Percentiles rank a stretch among this genome's conserved stretches.
phyloP scores from a whole-genome alignment of 2,797 vertebrate species.

The Typhlichthys eigenmanni region DNA sequence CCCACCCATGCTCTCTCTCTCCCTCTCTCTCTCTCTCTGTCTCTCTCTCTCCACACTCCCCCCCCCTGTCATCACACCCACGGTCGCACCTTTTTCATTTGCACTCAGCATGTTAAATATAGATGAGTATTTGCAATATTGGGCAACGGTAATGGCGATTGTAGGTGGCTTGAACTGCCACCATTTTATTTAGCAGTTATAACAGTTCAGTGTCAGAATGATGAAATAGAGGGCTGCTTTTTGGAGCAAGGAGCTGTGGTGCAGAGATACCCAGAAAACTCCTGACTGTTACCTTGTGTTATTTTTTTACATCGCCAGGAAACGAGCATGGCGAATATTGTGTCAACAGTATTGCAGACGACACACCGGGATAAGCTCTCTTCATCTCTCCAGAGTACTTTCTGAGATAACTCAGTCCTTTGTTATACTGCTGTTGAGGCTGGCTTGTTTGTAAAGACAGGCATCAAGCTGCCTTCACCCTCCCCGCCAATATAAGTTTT shows the following conservation, averaged over 20 bases:
- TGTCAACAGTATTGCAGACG: conserved; percentile 27
- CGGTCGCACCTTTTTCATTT: conserved; percentile 12
- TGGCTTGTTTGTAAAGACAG: conserved; percentile 6
- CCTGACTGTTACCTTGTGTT: conserved; percentile 61
- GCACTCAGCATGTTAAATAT: conserved; percentile 2
- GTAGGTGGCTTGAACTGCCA: conserved; percentile 34
- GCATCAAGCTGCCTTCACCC: background rate
- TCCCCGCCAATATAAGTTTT: conserved; percentile 2
- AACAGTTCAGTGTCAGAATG: conserved; percentile 47
- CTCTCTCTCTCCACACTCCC: background rate
- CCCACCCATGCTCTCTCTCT: background rate
- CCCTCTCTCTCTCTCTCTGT: background rate
- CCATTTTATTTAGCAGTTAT: conserved; percentile 55
- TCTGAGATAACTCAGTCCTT: conserved; percentile 18
- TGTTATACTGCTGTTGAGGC: conserved; percentile 7
- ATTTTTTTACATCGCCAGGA: conserved; percentile 20
- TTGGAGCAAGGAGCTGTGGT: conserved; percentile 37
- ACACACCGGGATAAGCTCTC: conserved; percentile 44
- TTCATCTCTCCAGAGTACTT: conserved; percentile 27
- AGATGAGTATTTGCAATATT: conserved; percentile 16
- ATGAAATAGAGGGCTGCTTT: conserved; percentile 39
- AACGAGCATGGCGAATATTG: conserved; percentile 32
- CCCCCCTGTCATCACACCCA: background rate
- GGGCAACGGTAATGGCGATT: conserved; percentile 20
- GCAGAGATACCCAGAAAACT: conserved; percentile 52